A percentile compares a stretch with the other conserved stretches of the same genome.
Conservation (phyloP, 2,797 vertebrate species). For the Parotocinclus haroldoi region DNA sequence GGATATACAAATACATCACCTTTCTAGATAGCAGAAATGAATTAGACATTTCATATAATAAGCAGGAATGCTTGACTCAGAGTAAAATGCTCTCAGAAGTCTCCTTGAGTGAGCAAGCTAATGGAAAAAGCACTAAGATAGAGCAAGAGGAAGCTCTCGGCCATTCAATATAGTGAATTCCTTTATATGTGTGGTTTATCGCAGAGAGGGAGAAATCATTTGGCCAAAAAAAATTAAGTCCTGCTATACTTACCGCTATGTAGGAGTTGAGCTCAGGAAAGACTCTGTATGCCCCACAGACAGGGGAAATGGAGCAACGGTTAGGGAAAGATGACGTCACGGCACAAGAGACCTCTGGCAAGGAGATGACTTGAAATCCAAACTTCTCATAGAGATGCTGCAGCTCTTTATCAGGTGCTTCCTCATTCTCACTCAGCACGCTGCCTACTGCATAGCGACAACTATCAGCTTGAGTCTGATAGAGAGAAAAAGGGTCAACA, state of each 20-base stretch:
- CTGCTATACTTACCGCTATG: constrained; percentile 83
- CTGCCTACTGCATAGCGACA: constrained; percentile 89
- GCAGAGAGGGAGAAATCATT: too few species aligned
- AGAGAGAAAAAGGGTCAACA: neutral
- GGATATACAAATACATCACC: too few species aligned
- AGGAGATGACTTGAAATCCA: constrained; percentile 88
- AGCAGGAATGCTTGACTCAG: too few species aligned
- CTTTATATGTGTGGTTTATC: too few species aligned
- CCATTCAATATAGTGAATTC: too few species aligned
- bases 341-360: constrained; percentile 88
- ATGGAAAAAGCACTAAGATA: too few species aligned
- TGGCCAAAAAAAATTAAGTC: too few species aligned
- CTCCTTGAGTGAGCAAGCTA: too few species aligned
- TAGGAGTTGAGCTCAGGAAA: constrained; percentile 82
- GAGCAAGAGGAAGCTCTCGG: too few species aligned
- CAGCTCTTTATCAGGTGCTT: constrained; percentile 79
- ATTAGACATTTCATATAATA: too few species aligned
- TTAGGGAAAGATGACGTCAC: constrained; percentile 87
- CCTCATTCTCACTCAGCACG: constrained; percentile 85
- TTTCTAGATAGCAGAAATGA: too few species aligned
- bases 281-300: constrained; percentile 82
- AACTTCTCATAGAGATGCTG: constrained; percentile 84
- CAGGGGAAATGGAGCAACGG: constrained; percentile 80
- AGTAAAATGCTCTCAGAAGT: too few species aligned
- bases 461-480: constrained; percentile 80